A percentile compares a stretch with the other conserved stretches of the same genome.
phyloP scores from a whole-genome alignment of 2,888 invertebrate genomes.

The Zaprionus lineosus region DNA sequence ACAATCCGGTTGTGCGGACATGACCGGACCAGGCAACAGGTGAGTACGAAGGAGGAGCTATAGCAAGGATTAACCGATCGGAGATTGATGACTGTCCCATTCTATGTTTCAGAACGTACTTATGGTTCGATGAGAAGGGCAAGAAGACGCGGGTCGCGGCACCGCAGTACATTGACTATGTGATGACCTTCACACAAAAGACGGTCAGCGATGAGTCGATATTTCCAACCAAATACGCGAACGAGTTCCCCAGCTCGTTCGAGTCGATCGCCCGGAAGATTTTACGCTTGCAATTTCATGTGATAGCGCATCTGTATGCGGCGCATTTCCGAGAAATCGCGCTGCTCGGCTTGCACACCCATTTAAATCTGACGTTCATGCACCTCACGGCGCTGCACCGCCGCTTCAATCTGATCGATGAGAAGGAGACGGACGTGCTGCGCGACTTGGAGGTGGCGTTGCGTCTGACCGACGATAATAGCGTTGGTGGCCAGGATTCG shows the following conservation, averaged over 20 bases:
- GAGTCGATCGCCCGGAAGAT: constrained; percentile 98
- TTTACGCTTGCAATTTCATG: constrained; percentile 97
- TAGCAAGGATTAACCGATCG: too few species aligned
- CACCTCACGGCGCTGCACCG: constrained; percentile 94
- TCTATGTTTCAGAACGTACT: constrained; percentile 90
- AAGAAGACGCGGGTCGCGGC: constrained; percentile 98
- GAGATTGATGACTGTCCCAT: too few species aligned
- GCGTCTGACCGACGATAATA: constrained; percentile 85
- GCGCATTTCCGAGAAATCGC: constrained; percentile 98
- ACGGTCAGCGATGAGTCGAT: constrained; percentile 97
- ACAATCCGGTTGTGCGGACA: constrained; percentile 96
- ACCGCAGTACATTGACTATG: constrained; percentile 99
- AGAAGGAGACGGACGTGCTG: constrained; percentile 97
- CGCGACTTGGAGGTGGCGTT: constrained; percentile 95
- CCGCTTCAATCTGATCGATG: constrained; percentile 95
- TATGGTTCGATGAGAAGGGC: constrained; percentile 99
- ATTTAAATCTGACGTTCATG: constrained; percentile 98
- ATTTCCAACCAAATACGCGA: constrained; percentile 99
- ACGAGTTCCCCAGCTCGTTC: constrained; percentile 96
- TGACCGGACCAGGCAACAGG: constrained; percentile 98
- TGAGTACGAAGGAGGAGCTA: constrained; percentile 81
- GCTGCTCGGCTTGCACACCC: constrained; percentile 95
- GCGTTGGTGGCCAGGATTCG: constrained; percentile 64
- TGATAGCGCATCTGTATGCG: constrained; percentile 98
- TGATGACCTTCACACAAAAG: constrained; percentile 99